Conservation (phyloP, 2,113 vertebrate species). For the Gallinago jamesoni region DNA sequence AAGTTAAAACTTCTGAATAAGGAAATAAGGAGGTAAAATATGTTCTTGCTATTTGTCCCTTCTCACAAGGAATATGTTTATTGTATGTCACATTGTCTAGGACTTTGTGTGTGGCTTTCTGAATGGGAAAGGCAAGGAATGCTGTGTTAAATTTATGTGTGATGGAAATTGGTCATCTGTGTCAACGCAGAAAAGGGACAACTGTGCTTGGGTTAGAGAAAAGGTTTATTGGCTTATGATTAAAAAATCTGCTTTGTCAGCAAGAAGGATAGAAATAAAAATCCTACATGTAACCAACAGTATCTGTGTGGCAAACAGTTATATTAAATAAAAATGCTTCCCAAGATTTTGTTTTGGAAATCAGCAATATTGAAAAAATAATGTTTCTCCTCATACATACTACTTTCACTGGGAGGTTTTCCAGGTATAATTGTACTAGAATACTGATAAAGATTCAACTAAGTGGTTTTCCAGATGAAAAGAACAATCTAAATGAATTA, state of each 20-base stretch:
- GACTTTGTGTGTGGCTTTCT: background rate
- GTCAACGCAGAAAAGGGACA: background rate
- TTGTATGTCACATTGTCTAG: background rate
- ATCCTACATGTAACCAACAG: background rate
- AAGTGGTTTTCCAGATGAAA: background rate
- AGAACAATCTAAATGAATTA: background rate
- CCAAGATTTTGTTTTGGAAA: background rate
- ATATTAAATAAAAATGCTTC: background rate
- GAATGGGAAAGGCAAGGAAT: background rate
- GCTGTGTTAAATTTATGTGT: background rate
- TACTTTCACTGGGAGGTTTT: background rate
- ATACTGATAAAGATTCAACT: background rate
- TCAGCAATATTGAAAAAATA: background rate
- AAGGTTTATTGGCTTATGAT: background rate
- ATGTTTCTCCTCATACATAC: background rate
- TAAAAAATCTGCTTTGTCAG: background rate
- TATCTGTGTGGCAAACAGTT: background rate
- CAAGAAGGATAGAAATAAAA: background rate
- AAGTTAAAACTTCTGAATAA: background rate
- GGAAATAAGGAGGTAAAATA: background rate
- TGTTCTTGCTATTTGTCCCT: background rate
- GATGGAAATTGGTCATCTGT: background rate
- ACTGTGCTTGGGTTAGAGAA: background rate
- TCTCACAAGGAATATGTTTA: background rate
- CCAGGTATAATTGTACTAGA: background rate